Percentiles rank a stretch among this genome's conserved stretches.
Conservation (phyloP, 2,888 invertebrate genomes). For the Drosophila multiciliata region DNA sequence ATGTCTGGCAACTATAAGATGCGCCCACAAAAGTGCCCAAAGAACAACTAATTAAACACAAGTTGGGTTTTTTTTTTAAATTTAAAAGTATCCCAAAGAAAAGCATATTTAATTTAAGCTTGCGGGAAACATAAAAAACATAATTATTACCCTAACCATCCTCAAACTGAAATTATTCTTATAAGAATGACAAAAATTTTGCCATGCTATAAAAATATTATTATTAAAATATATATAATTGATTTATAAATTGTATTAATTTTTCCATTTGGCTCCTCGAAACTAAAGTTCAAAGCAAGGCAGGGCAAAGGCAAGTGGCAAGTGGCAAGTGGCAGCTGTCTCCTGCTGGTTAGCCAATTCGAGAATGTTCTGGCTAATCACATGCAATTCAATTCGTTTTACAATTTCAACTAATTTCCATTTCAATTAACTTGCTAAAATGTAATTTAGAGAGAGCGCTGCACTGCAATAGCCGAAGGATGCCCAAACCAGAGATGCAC, state of each 20-base stretch:
- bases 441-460: conserved; percentile 80
- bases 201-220: not conserved
- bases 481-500: conserved; percentile 1
- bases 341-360: conserved; percentile 75
- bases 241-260: conserved; percentile 9
- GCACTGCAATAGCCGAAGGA: conserved; percentile 20
- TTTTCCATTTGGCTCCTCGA: conserved; percentile 8
- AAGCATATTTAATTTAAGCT: not conserved
- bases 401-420: conserved; percentile 85
- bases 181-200: not conserved
- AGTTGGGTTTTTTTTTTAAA: not conserved
- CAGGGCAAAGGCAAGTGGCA: not conserved
- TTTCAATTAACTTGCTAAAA: conserved; percentile 84
- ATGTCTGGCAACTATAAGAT: not conserved
- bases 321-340: conserved; percentile 1
- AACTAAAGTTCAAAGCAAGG: conserved; percentile 18
- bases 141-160: not conserved
- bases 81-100: not conserved
- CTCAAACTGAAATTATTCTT: not conserved
- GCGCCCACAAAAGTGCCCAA: too few species aligned
- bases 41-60: not conserved
- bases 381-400: conserved; percentile 84
- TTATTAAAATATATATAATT: not conserved
- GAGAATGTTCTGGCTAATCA: conserved; percentile 82
- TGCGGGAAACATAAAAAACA: too few species aligned